phyloP scores from a whole-genome alignment of 1,140 invertebrate genomes.

The Calephelis nemesis region DNA sequence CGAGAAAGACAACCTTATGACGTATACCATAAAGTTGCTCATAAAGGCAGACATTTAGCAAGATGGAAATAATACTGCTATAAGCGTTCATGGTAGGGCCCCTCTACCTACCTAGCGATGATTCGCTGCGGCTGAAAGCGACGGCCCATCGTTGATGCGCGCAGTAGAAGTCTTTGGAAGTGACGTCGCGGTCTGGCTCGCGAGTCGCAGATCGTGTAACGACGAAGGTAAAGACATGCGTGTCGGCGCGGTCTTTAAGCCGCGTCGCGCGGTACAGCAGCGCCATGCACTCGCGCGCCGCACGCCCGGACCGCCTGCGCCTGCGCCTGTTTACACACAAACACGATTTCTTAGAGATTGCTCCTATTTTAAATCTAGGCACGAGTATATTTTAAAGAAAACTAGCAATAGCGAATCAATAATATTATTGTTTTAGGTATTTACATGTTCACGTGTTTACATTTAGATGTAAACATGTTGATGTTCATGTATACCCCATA shows the following conservation, averaged over 20 bases:
- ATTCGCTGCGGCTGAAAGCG: slow-evolving; percentile 89
- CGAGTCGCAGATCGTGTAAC: slow-evolving; percentile 89
- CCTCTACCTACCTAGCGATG: slow-evolving; percentile 71
- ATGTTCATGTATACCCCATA: too few relatives aligned
- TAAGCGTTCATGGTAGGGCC: background rate
- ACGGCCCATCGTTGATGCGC: slow-evolving; percentile 94
- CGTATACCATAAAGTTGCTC: too few relatives aligned
- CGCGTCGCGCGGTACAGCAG: slow-evolving; percentile 91
- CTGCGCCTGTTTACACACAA: slow-evolving; percentile 29
- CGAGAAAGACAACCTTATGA: too few relatives aligned
- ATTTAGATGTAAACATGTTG: too few relatives aligned
- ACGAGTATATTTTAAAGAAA: too few relatives aligned
- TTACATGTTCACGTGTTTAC: too few relatives aligned
- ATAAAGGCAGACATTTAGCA: too few relatives aligned
- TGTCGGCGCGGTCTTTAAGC: slow-evolving; percentile 90
- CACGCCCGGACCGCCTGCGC: slow-evolving; percentile 53
- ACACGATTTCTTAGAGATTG: background rate
- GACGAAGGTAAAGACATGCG: slow-evolving; percentile 92
- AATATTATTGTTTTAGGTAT: too few relatives aligned
- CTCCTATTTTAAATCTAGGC: background rate
- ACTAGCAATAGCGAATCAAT: too few relatives aligned
- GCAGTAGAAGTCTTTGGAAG: slow-evolving; percentile 91
- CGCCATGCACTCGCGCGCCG: slow-evolving; percentile 83
- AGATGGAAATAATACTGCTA: too few relatives aligned
- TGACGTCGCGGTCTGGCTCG: slow-evolving; percentile 89